Evolutionary conservation across 2,797 vertebrate genomes (phyloP).

Genomic region (Simalia tracyae): DNA sequence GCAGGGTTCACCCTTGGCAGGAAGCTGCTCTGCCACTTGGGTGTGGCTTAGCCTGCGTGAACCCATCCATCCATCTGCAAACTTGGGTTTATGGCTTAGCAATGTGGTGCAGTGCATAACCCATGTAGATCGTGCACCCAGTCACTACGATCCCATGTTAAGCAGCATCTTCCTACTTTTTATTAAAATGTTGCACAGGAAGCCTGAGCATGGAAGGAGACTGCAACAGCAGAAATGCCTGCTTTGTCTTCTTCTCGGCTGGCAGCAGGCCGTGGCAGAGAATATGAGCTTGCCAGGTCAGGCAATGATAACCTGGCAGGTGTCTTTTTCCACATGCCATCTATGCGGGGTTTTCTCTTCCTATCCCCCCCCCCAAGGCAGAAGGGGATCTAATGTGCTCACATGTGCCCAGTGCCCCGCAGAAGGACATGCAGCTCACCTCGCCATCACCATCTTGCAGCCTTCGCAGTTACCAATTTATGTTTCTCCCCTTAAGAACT

Average conservation of each 20-base stretch:
- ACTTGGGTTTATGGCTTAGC: neutral
- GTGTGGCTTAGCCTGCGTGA: neutral
- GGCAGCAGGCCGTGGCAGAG: neutral
- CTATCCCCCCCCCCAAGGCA: constrained; percentile 17
- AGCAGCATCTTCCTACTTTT: neutral
- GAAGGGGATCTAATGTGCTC: neutral
- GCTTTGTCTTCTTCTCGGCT: neutral
- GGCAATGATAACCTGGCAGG: neutral
- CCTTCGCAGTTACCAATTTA: constrained; percentile 11
- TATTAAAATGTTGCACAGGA: neutral
- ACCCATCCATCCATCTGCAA: neutral
- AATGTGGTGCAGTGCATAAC: neutral
- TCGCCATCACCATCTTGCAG: constrained; percentile 41
- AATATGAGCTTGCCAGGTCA: neutral
- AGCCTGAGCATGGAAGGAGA: too few relatives aligned
- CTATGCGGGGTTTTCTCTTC: neutral
- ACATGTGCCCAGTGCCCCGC: neutral
- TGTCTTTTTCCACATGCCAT: neutral
- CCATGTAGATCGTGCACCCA: neutral
- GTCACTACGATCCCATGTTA: neutral
- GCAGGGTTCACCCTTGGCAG: neutral
- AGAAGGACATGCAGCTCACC: constrained; percentile 57
- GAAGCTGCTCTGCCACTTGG: neutral
- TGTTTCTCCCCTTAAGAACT: constrained; percentile 16
- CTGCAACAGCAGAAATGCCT: fast-evolving